Conservation (phyloP, 1,140 invertebrate species). For the Contarinia nasturtii region DNA sequence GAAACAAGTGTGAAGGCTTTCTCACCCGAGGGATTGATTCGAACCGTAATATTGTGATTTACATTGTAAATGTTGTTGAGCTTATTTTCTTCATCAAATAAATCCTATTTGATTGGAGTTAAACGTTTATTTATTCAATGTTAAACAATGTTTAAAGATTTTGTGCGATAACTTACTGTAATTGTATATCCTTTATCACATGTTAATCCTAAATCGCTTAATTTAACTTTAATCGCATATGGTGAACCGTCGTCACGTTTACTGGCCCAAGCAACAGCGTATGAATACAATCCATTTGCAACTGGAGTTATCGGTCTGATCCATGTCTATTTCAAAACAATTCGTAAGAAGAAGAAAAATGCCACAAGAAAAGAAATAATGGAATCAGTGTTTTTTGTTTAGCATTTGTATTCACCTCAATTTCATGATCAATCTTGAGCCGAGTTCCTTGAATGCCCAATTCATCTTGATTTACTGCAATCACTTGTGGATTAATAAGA, state of each 20-base stretch:
- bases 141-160: background rate
- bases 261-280: slow-evolving; percentile 74
- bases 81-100: background rate
- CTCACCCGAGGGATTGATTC: background rate
- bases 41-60: background rate
- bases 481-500: slow-evolving; percentile 45
- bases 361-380: slow-evolving; percentile 24
- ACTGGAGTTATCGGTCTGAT: slow-evolving; percentile 64
- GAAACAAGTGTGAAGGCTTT: background rate
- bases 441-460: slow-evolving; percentile 39
- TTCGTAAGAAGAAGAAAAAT: slow-evolving; percentile 25
- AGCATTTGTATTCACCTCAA: slow-evolving; percentile 36
- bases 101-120: background rate
- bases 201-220: slow-evolving; percentile 28
- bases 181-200: slow-evolving; percentile 25
- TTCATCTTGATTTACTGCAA: slow-evolving; percentile 70
- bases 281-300: slow-evolving; percentile 55
- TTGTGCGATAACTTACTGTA: slow-evolving; percentile 18
- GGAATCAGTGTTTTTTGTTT: slow-evolving; percentile 3
- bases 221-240: slow-evolving; percentile 30
- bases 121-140: background rate
- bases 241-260: slow-evolving; percentile 41
- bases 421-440: slow-evolving; percentile 49
- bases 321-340: slow-evolving; percentile 45
- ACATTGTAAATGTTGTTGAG: background rate